Base-by-base conservation (phyloP, 2,113 vertebrate genomes). In the Chinchilla lanigera region DNA sequence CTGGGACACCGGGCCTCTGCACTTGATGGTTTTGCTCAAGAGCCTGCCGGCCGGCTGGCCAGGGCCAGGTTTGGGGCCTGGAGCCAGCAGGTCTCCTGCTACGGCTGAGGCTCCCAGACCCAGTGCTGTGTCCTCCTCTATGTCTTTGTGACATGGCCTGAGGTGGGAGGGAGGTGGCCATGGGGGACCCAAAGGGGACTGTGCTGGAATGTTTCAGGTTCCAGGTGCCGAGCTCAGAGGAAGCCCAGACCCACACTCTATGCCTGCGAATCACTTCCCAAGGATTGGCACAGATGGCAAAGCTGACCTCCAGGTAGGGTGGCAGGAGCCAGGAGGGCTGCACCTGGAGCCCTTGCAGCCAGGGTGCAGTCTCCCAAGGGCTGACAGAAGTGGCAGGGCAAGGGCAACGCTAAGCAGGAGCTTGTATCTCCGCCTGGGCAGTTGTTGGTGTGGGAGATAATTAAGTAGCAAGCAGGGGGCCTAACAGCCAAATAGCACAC, bases 261-360 rank as follows among this genome's bases (percentile, higher is more conserved):
- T 97, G 97, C 98, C 98, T 98, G 98, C 99, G 97, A 99, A 99
- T 99, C 98, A 99, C 99, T 99, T 99, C 98, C 98, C 98, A 80
- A 61, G 69, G 67, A 58, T 47, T 12, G 54, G 60, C 92, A 98
- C 97, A 96, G 97, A 96, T 77, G 91, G 56, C 63, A 44, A 54
- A 61, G 77, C 77, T 9, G 16, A 47, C n/a, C 5, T 60, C 92
- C 41, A 80, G 41, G 54, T 97, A 24, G 98, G 96, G 69, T 1
- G 96, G 98, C 96, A 98, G 98, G 98, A 98, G 98, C 94, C 50
- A 80, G 94, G 38, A n/a, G 97, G 96, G 98, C 95, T 97, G 95
- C 80, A 80, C 28, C 17, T 13, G 96, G 94, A 41, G 87, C 84
- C 85, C 35, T 38, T 28, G 24, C 3, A 71, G 96, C 80, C 96